These are phyloP conservation scores for Listronotus oregonensis DNA, from an alignment of 1,140 invertebrate genomes.

Conservation along the genomic window DNA sequence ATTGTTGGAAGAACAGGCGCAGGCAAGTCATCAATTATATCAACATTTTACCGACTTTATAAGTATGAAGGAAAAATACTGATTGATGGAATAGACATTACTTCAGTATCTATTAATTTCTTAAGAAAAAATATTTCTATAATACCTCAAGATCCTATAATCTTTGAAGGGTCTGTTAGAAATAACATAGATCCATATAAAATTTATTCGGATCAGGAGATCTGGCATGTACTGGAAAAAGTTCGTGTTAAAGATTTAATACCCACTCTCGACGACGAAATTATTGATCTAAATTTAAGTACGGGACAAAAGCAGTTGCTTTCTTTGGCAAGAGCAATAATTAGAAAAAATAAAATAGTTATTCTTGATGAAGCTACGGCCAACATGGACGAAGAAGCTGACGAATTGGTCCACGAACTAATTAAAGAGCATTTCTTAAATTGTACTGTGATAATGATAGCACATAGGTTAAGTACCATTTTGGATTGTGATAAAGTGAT, in stretches of 20 bases:
- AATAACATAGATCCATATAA: slow-evolving; percentile 64
- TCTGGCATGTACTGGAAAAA: slow-evolving; percentile 51
- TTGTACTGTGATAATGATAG: slow-evolving; percentile 82
- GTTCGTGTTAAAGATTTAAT: slow-evolving; percentile 52
- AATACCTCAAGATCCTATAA: slow-evolving; percentile 81
- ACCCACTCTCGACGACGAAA: slow-evolving; percentile 52
- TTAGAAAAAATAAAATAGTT: slow-evolving; percentile 76
- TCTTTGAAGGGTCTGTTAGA: slow-evolving; percentile 64
- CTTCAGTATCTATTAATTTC: slow-evolving; percentile 26
- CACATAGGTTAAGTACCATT: slow-evolving; percentile 81
- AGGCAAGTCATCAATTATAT: slow-evolving; percentile 81
- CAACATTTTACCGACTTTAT: slow-evolving; percentile 70
- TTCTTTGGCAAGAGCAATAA: slow-evolving; percentile 76
- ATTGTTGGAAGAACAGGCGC: slow-evolving; percentile 82
- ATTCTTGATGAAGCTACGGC: slow-evolving; percentile 80
- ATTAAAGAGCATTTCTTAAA: slow-evolving; percentile 70
- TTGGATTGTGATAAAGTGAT: slow-evolving; percentile 79
- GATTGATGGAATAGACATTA: slow-evolving; percentile 58
- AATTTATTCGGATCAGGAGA: slow-evolving; percentile 57
- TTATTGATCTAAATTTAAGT: slow-evolving; percentile 73
- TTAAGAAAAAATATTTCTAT: slow-evolving; percentile 76
- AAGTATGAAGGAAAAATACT: slow-evolving; percentile 60
- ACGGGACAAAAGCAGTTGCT: slow-evolving; percentile 80
- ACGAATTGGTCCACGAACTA: slow-evolving; percentile 71
- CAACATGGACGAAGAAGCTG: slow-evolving; percentile 73